Evolutionary conservation across 2,797 vertebrate species (phyloP).

Genomic region (Sandelia bainsii): DNA sequence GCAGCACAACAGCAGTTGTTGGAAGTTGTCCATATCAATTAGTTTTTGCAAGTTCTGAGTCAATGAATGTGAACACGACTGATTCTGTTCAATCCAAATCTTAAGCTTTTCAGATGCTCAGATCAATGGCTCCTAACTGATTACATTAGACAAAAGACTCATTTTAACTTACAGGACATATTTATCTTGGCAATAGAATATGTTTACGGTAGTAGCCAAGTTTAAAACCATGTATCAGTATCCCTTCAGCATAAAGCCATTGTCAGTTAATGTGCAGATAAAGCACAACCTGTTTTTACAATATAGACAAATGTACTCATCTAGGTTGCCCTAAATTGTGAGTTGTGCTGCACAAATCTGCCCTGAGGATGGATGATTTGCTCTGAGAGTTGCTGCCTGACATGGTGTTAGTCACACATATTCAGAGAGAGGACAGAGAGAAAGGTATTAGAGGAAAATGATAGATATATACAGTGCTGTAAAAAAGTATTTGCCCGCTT

Average conservation of each 20-base stretch:
- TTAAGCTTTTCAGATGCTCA: conserved; percentile 40
- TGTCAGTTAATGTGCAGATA: conserved; percentile 21
- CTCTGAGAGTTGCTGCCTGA: conserved; percentile 48
- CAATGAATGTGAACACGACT: conserved; percentile 28
- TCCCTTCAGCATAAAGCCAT: conserved; percentile 8
- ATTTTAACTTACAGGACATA: conserved; percentile 28
- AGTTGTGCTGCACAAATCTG: conserved; percentile 51
- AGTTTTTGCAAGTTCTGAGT: conserved; percentile 44
- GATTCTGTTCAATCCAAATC: conserved; percentile 44
- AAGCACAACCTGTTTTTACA: conserved; percentile 42
- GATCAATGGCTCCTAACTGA: conserved; percentile 56
- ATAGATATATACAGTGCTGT: conserved; percentile 5
- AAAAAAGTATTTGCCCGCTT: too few species aligned
- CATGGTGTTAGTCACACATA: conserved; percentile 50
- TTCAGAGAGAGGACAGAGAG: conserved; percentile 14
- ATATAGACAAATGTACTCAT: conserved; percentile 57
- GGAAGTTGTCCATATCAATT: conserved; percentile 49
- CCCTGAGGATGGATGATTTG: conserved; percentile 54
- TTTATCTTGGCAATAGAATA: conserved; percentile 40
- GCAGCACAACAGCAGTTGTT: conserved; percentile 17
- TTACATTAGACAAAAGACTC: conserved; percentile 36
- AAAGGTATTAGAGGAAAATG: conserved; percentile 17
- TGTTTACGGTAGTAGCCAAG: conserved; percentile 30
- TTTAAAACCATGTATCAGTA: conserved; percentile 34
- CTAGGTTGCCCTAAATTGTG: conserved; percentile 50